Base-by-base conservation (phyloP, 2,113 vertebrate species). In the Pteruthius melanotis region DNA sequence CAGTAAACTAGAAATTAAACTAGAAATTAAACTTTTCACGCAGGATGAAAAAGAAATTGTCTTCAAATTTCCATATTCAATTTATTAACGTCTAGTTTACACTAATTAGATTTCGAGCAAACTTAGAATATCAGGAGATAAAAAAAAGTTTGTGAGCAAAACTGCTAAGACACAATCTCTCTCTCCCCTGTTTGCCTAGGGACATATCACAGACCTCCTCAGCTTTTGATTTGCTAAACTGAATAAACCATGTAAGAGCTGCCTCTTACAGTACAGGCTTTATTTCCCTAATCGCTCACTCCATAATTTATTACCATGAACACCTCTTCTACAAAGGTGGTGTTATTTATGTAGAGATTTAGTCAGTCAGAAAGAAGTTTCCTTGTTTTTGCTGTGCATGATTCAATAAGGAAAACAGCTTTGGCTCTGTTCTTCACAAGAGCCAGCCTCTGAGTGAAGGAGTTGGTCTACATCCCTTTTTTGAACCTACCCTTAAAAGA, bases 401-500 rank as follows among this genome's bases (percentile, higher is more conserved):
- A 60, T 52, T 83, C 63, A 92, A 19, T 75, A 87, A 44, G 61
- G 68, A 57, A 91, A 96, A 84, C 42, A 80, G 59, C 42, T 83
- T 39, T 88, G 75, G 59, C 49, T 87, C 56, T 47, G 6, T 49
- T 83, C 82, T 85, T 87, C 70, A 15, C n/a, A 57, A 35, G 33
- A 89, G 50, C 14, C 59, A 65, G 78, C 10, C 69, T 76, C 77
- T 31, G 23, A 91, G 44, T 42, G 68, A 91, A 77, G 61, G 66
- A 79, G 68, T 44, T 92, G 56, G 57, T 91, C 83, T 81, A 57
- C 45, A 84, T 52, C 74, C 80, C 49, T 50, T 89, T 91, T 91
- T 90, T 83, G 84, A 47, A 91, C 31, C 64, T 81, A 89, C 83
- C 52, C 91, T 93, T 90, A 95, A 85, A 94, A 93, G 84, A 90